A percentile compares a stretch with the other conserved stretches of the same genome.
Evolutionary conservation across 2,113 vertebrate species (phyloP).

Genomic region (Zeus faber): DNA sequence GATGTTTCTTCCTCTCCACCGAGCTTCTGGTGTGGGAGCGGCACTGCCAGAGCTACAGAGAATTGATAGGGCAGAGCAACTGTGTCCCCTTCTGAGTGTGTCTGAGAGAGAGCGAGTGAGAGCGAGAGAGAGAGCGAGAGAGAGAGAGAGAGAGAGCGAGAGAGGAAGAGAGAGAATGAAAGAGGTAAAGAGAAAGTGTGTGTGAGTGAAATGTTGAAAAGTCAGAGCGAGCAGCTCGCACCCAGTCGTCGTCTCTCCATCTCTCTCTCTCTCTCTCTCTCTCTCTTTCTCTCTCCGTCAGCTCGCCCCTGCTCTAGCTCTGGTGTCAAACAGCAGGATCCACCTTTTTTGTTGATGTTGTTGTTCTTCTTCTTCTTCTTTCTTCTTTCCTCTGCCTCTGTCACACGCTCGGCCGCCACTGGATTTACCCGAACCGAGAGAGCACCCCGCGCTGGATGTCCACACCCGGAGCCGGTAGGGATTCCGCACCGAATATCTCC

Average conservation of each 20-base stretch:
- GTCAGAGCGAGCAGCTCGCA: slow-evolving; percentile 43
- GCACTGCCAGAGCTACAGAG: no score
- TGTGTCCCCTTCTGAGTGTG: no score
- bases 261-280: no score
- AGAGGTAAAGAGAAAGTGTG: no score
- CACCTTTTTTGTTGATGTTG: slow-evolving; percentile 5
- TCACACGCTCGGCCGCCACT: slow-evolving; percentile 25
- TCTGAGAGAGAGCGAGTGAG: no score
- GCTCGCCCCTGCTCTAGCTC: slow-evolving; percentile 27
- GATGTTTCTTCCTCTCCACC: no score
- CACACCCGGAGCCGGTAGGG: slow-evolving; percentile 51
- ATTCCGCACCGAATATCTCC: slow-evolving; percentile 2
- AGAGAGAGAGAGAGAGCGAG: no score
- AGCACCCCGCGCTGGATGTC: slow-evolving; percentile 46
- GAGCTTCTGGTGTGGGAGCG: no score
- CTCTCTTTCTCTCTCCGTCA: no score
- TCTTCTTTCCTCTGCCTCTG: slow-evolving; percentile 5
- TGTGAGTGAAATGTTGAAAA: slow-evolving; percentile 41
- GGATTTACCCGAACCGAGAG: slow-evolving; percentile 25
- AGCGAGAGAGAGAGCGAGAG: no score
- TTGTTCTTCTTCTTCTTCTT: not conserved
- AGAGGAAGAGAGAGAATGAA: no score
- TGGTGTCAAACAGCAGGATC: slow-evolving; percentile 48
- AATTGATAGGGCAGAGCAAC: no score
- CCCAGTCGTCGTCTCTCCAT: slow-evolving; percentile 49